Conservation (phyloP, 2,888 invertebrate genomes). For the Idaea dimidiata region DNA sequence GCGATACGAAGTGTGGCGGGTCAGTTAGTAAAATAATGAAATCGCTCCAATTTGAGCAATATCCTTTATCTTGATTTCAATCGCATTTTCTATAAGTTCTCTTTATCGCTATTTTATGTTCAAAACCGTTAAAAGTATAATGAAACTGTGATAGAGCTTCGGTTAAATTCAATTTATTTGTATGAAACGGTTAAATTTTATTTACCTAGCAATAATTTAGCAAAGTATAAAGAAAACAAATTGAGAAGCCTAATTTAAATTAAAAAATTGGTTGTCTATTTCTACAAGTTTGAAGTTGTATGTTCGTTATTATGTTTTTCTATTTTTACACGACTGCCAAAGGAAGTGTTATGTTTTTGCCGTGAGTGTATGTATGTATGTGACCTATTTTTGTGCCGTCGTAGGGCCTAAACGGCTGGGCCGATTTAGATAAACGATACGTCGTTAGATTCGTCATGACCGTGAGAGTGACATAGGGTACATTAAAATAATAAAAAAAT, state of each 20-base stretch:
- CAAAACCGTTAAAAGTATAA: background rate
- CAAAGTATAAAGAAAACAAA: background rate
- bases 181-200: background rate
- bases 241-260: background rate
- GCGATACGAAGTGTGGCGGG: background rate
- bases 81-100: background rate
- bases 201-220: background rate
- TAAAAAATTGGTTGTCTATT: background rate
- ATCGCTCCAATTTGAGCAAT: background rate
- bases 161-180: background rate
- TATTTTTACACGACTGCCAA: no score
- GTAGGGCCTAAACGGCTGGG: no score
- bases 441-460: no score
- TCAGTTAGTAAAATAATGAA: background rate
- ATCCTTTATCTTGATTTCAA: background rate
- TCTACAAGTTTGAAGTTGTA: no score
- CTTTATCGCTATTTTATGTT: background rate
- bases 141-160: background rate
- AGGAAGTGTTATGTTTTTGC: no score
- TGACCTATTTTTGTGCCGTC: no score
- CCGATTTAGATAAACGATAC: no score
- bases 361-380: no score
- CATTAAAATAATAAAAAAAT: no score
- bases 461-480: no score
- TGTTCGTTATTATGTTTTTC: no score